These are phyloP conservation scores for Mycetomoellerius zeteki DNA, from an alignment of 1,140 invertebrate genomes.

Conservation along the genomic window DNA sequence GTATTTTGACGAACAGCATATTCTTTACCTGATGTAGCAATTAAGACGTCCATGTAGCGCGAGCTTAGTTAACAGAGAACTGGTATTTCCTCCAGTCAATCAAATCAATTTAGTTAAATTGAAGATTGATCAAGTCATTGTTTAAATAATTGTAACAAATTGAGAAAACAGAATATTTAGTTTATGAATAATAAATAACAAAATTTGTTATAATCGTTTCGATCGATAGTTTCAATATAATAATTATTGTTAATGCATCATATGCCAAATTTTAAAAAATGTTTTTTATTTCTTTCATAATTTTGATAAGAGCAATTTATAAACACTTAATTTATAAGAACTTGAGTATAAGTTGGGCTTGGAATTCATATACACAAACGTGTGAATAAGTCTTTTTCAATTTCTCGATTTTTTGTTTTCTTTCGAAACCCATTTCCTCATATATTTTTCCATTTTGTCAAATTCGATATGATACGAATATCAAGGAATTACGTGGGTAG, in stretches of 20 bases:
- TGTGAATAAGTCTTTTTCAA: neutral
- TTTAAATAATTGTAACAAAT: neutral
- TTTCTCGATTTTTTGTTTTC: neutral
- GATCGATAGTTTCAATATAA: neutral
- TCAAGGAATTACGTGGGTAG: constrained; percentile 20
- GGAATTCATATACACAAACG: neutral
- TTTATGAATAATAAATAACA: neutral
- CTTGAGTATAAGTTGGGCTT: neutral
- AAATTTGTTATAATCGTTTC: neutral
- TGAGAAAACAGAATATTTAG: neutral
- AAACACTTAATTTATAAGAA: neutral
- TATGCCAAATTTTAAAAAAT: neutral
- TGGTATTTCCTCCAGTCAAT: neutral
- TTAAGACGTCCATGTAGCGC: constrained; percentile 5
- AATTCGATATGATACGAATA: constrained; percentile 5
- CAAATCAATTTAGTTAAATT: neutral
- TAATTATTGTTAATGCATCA: neutral
- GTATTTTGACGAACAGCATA: neutral
- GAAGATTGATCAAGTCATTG: neutral
- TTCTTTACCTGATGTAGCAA: neutral
- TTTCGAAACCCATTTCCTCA: neutral
- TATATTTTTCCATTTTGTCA: constrained; percentile 4
- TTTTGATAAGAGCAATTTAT: neutral
- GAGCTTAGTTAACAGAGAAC: neutral
- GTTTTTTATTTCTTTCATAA: constrained; percentile 14